Evolutionary conservation across 1,140 invertebrate species (phyloP).

Genomic region (Achatina immaculata): DNA sequence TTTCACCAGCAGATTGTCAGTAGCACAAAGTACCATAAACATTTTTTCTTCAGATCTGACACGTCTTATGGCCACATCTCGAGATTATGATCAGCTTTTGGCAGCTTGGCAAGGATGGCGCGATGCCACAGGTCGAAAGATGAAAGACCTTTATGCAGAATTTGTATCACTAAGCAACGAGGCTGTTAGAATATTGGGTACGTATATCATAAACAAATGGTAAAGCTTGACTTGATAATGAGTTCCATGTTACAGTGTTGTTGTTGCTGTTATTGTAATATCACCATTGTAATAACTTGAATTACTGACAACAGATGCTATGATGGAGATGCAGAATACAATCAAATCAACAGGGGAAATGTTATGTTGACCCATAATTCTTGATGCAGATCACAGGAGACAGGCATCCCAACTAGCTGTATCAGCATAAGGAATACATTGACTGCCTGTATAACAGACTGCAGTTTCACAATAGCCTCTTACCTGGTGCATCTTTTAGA

Average conservation of each 20-base stretch:
- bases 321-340: background rate
- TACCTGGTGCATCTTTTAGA: too few species aligned
- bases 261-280: background rate
- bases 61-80: conserved; percentile 51
- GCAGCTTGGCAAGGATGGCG: conserved; percentile 82
- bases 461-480: too few species aligned
- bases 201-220: conserved; percentile 7
- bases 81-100: conserved; percentile 52
- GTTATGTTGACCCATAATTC: background rate
- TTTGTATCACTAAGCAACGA: conserved; percentile 85
- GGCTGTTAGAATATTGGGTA: conserved; percentile 74
- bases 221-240: background rate
- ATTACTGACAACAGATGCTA: background rate
- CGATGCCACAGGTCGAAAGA: conserved; percentile 80
- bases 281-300: background rate
- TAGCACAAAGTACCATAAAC: background rate
- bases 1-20: background rate
- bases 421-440: too few species aligned
- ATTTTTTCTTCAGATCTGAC: conserved; percentile 54
- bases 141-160: conserved; percentile 82
- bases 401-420: too few species aligned
- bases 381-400: background rate
- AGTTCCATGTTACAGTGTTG: background rate
- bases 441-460: too few species aligned
- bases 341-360: background rate